Evolutionary conservation across 2,113 vertebrate species (phyloP).

Genomic region (Hiodon alosoides): DNA sequence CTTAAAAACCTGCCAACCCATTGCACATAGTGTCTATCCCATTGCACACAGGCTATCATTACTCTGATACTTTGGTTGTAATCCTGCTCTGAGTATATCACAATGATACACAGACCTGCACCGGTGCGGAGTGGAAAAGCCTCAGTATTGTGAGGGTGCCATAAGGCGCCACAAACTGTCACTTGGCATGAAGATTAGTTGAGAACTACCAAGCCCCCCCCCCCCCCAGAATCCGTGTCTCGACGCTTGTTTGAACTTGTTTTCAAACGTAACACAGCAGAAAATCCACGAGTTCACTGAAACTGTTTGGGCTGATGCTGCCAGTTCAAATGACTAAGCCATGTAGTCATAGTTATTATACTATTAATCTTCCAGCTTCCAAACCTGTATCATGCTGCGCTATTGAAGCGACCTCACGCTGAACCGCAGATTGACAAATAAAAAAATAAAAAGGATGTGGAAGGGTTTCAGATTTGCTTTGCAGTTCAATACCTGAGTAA

Average conservation of each 20-base stretch:
- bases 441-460: slow-evolving; percentile 7
- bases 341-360: slow-evolving; percentile 53
- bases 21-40: slow-evolving; percentile 42
- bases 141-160: slow-evolving; percentile 20
- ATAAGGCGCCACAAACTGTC: slow-evolving; percentile 32
- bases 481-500: slow-evolving; percentile 20
- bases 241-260: slow-evolving; percentile 59
- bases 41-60: slow-evolving; percentile 36
- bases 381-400: slow-evolving; percentile 39
- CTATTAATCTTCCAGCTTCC: slow-evolving; percentile 51
- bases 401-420: slow-evolving; percentile 46
- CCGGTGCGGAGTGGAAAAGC: slow-evolving; percentile 22
- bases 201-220: slow-evolving; percentile 25
- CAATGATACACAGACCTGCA: slow-evolving; percentile 25
- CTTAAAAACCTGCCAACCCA: slow-evolving; percentile 33
- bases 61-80: slow-evolving; percentile 43
- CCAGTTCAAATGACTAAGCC: slow-evolving; percentile 56
- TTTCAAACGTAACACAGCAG: slow-evolving; percentile 48
- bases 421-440: slow-evolving; percentile 47
- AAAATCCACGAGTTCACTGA: slow-evolving; percentile 39
- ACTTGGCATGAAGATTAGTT: slow-evolving; percentile 36
- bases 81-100: slow-evolving; percentile 44
- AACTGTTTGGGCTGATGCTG: slow-evolving; percentile 50
- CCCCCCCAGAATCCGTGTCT: slow-evolving; percentile 43
- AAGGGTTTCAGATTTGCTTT: slow-evolving; percentile 5